Conservation (phyloP, 1,140 invertebrate genomes). For the Charaxes varanes region DNA sequence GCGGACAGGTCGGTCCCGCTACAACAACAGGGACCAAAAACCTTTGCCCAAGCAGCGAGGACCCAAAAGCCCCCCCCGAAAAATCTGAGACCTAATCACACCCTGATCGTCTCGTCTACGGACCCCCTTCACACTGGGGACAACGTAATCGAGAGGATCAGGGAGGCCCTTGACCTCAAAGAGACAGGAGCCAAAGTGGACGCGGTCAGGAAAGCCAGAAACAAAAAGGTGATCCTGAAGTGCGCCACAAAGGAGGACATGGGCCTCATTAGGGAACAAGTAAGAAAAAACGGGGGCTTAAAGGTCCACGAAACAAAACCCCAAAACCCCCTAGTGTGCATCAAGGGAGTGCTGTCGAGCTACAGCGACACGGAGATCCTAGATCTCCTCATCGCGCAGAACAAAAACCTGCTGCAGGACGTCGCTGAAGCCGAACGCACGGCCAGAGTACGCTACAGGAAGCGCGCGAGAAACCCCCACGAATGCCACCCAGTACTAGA, state of each 20-base stretch:
- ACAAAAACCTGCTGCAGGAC: constrained; percentile 15
- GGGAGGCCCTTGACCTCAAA: constrained; percentile 10
- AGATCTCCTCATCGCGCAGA: constrained; percentile 14
- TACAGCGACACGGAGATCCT: constrained; percentile 14
- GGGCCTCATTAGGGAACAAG: too few relatives aligned
- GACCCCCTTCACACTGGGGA: constrained; percentile 13
- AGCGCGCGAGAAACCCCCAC: constrained; percentile 21
- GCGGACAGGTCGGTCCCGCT: too few relatives aligned
- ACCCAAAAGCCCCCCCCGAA: too few relatives aligned
- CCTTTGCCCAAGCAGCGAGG: not conserved
- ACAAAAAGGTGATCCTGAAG: too few relatives aligned
- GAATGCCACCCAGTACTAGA: constrained; percentile 25
- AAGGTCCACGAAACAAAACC: not conserved
- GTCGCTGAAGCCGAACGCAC: constrained; percentile 4
- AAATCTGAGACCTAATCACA: too few relatives aligned
- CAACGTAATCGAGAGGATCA: constrained; percentile 12
- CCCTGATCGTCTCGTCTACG: constrained; percentile 19
- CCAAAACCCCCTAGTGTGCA: constrained; percentile 5
- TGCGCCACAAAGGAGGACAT: too few relatives aligned
- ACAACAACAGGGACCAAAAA: not conserved
- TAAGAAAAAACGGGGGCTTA: not conserved
- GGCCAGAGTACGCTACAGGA: constrained; percentile 21
- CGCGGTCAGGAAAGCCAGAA: constrained; percentile 13
- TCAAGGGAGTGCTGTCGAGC: constrained; percentile 11
- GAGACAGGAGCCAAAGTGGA: constrained; percentile 14